These are phyloP conservation scores for Eristalis arbustorum DNA, from an alignment of 2,888 invertebrate species.

Conservation along the genomic window DNA sequence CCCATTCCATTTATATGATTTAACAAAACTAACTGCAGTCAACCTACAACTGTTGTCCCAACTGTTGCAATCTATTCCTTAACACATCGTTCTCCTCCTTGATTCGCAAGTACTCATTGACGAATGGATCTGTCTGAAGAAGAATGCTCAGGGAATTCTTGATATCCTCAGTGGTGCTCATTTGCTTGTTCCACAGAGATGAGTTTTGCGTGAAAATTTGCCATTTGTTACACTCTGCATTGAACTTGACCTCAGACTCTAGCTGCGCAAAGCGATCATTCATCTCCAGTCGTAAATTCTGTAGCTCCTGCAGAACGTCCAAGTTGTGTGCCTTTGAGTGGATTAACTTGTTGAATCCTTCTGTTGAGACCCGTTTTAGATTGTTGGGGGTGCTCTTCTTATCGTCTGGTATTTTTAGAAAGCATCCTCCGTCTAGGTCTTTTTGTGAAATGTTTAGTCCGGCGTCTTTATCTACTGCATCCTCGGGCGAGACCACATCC, in stretches of 20 bases:
- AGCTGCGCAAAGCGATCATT: slow-evolving; percentile 74
- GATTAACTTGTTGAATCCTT: slow-evolving; percentile 53
- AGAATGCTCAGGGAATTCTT: slow-evolving; percentile 74
- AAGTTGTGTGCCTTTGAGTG: slow-evolving; percentile 34
- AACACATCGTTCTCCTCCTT: slow-evolving; percentile 76
- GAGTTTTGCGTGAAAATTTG: slow-evolving; percentile 74
- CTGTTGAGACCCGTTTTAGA: slow-evolving; percentile 26
- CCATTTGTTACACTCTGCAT: slow-evolving; percentile 74
- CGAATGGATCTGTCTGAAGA: slow-evolving; percentile 76
- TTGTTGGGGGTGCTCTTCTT: slow-evolving; percentile 77
- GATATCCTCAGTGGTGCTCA: slow-evolving; percentile 73
- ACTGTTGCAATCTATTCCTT: slow-evolving; percentile 72
- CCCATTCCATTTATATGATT: too few relatives aligned
- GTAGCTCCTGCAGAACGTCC: slow-evolving; percentile 72
- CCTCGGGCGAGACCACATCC: slow-evolving; percentile 54
- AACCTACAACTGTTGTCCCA: slow-evolving; percentile 54
- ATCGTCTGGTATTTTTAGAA: slow-evolving; percentile 73
- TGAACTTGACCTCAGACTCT: slow-evolving; percentile 76
- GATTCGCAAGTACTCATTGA: slow-evolving; percentile 75
- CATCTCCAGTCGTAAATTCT: slow-evolving; percentile 73
- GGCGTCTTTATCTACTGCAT: slow-evolving; percentile 39
- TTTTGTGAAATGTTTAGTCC: slow-evolving; percentile 64
- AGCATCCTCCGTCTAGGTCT: slow-evolving; percentile 70
- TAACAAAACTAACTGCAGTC: neutral
- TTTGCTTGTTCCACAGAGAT: slow-evolving; percentile 75